Evolutionary conservation across 2,888 invertebrate genomes (phyloP), one percentile per base, ranked within the genome.

Genomic region (Tetranychus piercei): DNA sequence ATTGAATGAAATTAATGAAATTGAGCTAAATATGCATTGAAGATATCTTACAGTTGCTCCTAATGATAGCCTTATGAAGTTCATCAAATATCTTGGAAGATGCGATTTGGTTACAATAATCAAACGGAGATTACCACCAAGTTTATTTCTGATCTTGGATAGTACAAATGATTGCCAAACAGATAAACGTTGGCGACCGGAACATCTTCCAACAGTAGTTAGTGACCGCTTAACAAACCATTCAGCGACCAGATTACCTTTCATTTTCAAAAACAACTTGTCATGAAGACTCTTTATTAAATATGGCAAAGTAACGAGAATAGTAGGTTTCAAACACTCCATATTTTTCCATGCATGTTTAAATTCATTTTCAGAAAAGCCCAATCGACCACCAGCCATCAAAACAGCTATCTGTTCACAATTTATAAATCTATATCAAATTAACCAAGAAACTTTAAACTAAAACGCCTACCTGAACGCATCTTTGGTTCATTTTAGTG

Each of bases 351-450:
- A 69, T 69, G 69, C n/a, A 20, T 23, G 20, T 9, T 11, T 69
- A 11, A 69, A 23, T 20, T 69, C 69, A 69, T 22, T 20, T 23
- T 11, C 20, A 69, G 22, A 23, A 22, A 69, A 69, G 8, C 69
- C 69, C 11, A 69, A 23, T 11, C 69, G 20, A 6, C 69, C 69
- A 23, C 69, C 69, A 69, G 69, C 22, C 69, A 69, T 69, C 11
- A 69, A 22, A 69, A 22, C 11, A 23, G 22, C 20, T 20, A 69
- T 23, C 69, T 69, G 20, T 20, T 69, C 15, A 23, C 11, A 22
- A 69, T 20, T 1, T n/a, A 11, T 1, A 66, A 66, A 66, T 66
- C 20, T 66, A 6, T 22, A 23, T 22, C 69, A 69, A 22, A 1
- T 5, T 20, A 6, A 22, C 18, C 11, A 20, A 1, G 3, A 20